A percentile compares a stretch with the other conserved stretches of the same genome.
Evolutionary conservation across 2,888 invertebrate species (phyloP).

Genomic region (Gasteruption jaculator): DNA sequence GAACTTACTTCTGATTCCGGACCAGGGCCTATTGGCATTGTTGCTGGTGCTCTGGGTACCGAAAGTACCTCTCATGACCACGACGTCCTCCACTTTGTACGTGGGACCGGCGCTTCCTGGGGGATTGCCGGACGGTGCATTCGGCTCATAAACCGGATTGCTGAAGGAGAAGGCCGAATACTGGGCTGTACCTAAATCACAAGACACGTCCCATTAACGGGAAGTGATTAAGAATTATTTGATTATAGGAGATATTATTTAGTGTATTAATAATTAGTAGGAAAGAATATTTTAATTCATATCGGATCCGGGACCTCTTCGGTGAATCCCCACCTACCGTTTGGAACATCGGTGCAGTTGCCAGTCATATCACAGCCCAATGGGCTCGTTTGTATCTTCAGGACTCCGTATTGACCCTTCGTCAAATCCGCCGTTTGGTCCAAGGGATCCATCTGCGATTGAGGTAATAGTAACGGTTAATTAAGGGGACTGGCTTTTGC

Average conservation of each 20-base stretch:
- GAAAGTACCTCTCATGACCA: constrained; percentile 58
- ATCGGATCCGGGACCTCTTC: too few relatives aligned
- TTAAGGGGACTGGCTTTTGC: too few relatives aligned
- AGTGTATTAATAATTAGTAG: too few relatives aligned
- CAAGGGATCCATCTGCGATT: constrained; percentile 64
- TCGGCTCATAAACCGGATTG: constrained; percentile 80
- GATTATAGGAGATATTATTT: too few relatives aligned
- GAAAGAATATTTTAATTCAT: background rate
- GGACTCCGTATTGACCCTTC: constrained; percentile 67
- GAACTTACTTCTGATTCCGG: constrained; percentile 55
- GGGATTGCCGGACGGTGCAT: constrained; percentile 55
- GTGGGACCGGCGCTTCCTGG: constrained; percentile 56
- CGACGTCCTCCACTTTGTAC: constrained; percentile 75
- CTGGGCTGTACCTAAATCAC: constrained; percentile 53
- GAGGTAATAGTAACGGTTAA: constrained; percentile 16
- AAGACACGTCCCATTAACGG: too few relatives aligned
- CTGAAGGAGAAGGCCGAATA: constrained; percentile 70
- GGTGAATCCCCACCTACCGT: constrained; percentile 34
- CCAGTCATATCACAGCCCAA: constrained; percentile 40
- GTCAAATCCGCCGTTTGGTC: constrained; percentile 54
- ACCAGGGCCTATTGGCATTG: constrained; percentile 56
- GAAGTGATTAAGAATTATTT: too few relatives aligned
- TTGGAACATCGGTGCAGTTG: constrained; percentile 35
- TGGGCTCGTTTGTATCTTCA: constrained; percentile 71
- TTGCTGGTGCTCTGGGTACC: constrained; percentile 45